Evolutionary conservation across 2,888 invertebrate genomes (phyloP).

Genomic region (Mimumesa dahlbomi): DNA sequence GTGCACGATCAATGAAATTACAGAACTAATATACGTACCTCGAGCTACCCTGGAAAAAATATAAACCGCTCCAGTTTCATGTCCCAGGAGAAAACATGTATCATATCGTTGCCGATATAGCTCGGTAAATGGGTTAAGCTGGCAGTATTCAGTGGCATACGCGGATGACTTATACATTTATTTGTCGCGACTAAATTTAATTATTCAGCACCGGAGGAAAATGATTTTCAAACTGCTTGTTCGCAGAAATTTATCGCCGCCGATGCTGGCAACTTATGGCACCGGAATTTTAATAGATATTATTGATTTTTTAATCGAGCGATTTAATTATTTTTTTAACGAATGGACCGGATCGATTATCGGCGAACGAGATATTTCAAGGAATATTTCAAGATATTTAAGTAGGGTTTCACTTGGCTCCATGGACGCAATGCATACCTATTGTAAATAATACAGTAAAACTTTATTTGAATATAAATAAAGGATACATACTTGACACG

Average conservation of each 20-base stretch:
- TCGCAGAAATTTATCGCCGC: background rate
- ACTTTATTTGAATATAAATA: too few species aligned
- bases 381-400: too few species aligned
- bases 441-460: too few species aligned
- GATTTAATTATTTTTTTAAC: too few species aligned
- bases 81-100: slow-evolving; percentile 23
- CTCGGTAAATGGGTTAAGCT: slow-evolving; percentile 42
- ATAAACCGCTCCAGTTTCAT: slow-evolving; percentile 25
- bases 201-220: background rate
- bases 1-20: slow-evolving; percentile 46
- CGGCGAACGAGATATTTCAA: too few species aligned
- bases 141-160: slow-evolving; percentile 24
- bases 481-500: too few species aligned
- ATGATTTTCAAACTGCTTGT: background rate
- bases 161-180: slow-evolving; percentile 13
- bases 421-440: too few species aligned
- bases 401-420: too few species aligned
- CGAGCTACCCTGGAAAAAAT: slow-evolving; percentile 8
- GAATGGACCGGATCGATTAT: too few species aligned
- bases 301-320: too few species aligned
- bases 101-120: slow-evolving; percentile 18
- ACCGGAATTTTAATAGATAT: too few species aligned
- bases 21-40: slow-evolving; percentile 26
- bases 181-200: slow-evolving; percentile 4
- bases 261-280: too few species aligned